phyloP scores from a whole-genome alignment of 1,140 invertebrate genomes.

The Drosophila albomicans region DNA sequence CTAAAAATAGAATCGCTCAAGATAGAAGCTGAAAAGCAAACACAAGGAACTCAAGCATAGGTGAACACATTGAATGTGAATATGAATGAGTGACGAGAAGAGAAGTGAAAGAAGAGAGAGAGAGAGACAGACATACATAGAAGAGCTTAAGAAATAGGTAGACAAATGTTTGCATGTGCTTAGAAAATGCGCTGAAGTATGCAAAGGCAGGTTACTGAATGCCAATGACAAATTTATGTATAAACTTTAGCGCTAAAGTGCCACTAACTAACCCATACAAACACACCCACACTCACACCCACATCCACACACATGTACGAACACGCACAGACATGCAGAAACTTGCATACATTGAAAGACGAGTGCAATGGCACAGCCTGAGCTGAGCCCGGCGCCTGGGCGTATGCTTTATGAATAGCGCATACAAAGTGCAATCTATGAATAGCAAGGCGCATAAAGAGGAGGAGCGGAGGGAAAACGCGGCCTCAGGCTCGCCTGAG shows the following conservation, averaged over 20 bases:
- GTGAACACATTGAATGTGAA: slow-evolving; percentile 16
- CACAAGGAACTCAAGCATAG: slow-evolving; percentile 38
- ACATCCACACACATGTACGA: slow-evolving; percentile 8
- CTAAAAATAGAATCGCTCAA: slow-evolving; percentile 19
- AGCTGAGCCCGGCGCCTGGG: slow-evolving; percentile 42
- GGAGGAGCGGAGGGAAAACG: no score
- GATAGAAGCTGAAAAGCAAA: slow-evolving; percentile 24
- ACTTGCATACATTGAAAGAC: slow-evolving; percentile 8
- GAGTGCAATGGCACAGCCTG: slow-evolving; percentile 72
- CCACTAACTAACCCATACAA: slow-evolving; percentile 77
- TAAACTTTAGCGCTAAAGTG: slow-evolving; percentile 81
- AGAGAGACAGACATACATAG: neutral
- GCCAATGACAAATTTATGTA: slow-evolving; percentile 82
- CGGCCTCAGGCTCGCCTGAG: slow-evolving; percentile 45
- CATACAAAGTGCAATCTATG: slow-evolving; percentile 65
- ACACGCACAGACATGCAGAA: slow-evolving; percentile 8
- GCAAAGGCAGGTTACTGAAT: slow-evolving; percentile 59
- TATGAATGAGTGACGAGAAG: slow-evolving; percentile 12
- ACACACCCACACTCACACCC: neutral
- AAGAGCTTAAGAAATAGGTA: slow-evolving; percentile 30
- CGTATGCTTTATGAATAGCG: slow-evolving; percentile 66
- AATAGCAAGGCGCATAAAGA: slow-evolving; percentile 47
- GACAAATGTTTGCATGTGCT: slow-evolving; percentile 51
- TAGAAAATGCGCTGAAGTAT: slow-evolving; percentile 43
- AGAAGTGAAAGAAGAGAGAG: no score